A percentile compares a stretch with the other conserved stretches of the same genome.
These are phyloP conservation scores for Pteropus rufus DNA, from an alignment of 2,797 vertebrate species.

Conservation along the genomic window DNA sequence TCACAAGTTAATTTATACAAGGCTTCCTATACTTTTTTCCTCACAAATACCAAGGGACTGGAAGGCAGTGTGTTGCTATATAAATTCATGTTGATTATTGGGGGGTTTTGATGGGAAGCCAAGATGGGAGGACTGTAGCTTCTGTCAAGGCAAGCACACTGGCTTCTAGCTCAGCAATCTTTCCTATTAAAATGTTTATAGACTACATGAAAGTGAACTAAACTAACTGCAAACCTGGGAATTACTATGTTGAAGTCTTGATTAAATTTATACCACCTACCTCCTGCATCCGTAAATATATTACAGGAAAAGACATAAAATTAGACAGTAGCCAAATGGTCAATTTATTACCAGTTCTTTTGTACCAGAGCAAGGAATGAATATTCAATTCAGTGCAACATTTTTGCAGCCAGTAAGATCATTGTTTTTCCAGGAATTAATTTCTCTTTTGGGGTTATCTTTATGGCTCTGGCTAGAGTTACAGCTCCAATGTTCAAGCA, in stretches of 20 bases:
- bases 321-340: neutral
- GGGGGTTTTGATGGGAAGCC: neutral
- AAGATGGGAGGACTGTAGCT: neutral
- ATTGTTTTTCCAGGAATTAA: constrained; percentile 6
- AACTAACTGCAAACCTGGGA: neutral
- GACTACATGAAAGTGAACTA: neutral
- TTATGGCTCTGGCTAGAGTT: neutral
- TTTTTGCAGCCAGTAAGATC: neutral
- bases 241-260: neutral
- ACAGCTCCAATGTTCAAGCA: neutral
- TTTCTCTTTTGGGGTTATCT: neutral
- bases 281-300: neutral
- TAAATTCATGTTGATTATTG: neutral
- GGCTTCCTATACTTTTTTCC: neutral
- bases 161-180: neutral
- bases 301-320: neutral
- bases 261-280: neutral
- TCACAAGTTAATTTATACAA: neutral
- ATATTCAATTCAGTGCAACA: neutral
- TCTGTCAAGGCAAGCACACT: neutral
- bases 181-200: neutral
- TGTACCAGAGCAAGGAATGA: neutral
- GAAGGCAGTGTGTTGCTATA: neutral
- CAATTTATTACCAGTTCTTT: neutral
- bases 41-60: neutral